phyloP scores from a whole-genome alignment of 2,888 invertebrate genomes.

The Drosophila trichaetosa region DNA sequence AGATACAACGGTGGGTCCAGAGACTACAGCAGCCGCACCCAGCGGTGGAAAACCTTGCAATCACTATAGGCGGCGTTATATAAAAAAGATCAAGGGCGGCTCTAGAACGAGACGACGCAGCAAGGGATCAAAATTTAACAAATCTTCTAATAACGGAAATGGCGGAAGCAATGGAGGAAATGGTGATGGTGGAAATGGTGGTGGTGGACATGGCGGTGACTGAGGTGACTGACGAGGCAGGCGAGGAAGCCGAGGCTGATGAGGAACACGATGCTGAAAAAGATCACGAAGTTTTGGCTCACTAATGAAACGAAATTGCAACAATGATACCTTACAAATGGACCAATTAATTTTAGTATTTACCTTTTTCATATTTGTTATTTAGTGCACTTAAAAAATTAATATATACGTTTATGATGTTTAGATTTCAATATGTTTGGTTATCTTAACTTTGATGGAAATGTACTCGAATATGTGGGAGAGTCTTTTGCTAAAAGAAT shows the following conservation, averaged over 20 bases:
- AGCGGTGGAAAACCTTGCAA: too few relatives aligned
- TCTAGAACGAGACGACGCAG: accelerated
- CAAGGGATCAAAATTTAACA: background rate
- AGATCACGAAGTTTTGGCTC: background rate
- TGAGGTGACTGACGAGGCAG: background rate
- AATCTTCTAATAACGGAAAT: background rate
- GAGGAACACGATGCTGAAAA: background rate
- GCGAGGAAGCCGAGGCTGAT: too few relatives aligned
- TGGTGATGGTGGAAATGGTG: background rate
- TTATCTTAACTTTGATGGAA: background rate
- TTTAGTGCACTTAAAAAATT: background rate
- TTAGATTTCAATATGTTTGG: background rate
- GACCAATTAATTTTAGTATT: background rate
- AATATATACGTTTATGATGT: background rate
- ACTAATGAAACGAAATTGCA: background rate
- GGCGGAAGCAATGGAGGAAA: background rate
- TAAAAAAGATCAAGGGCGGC: accelerated
- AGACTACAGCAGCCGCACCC: too few relatives aligned
- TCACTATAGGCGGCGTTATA: accelerated
- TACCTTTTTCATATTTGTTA: background rate
- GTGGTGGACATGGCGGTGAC: too few relatives aligned
- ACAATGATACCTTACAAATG: background rate
- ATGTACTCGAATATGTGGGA: too few relatives aligned
- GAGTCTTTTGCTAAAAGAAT: too few relatives aligned
- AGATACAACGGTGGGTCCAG: background rate